A percentile compares a stretch with the other conserved stretches of the same genome.
Conservation (phyloP, 2,888 invertebrate species). For the Oligia strigilis region DNA sequence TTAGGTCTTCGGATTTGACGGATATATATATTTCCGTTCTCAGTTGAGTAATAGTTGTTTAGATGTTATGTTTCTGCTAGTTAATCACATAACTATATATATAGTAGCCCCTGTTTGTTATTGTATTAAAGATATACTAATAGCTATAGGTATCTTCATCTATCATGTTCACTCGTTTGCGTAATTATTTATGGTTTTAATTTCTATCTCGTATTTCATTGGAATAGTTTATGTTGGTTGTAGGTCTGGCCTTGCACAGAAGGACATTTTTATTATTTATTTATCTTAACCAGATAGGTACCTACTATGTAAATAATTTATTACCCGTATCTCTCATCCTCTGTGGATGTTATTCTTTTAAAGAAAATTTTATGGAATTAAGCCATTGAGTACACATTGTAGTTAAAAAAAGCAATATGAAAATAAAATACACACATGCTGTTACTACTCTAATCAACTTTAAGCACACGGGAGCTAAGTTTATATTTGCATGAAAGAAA, state of each 20-base stretch:
- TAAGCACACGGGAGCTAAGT: neutral
- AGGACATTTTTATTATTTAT: neutral
- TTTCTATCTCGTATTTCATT: neutral
- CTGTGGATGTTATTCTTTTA: neutral
- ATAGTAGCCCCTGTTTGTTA: constrained; percentile 23
- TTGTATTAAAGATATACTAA: neutral
- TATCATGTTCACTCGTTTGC: constrained; percentile 25
- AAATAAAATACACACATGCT: neutral
- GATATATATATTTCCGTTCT: constrained; percentile 16
- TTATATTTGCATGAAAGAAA: constrained; percentile 3
- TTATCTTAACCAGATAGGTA: neutral
- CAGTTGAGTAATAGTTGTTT: constrained; percentile 27
- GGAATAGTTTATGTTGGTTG: constrained; percentile 2
- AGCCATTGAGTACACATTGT: neutral
- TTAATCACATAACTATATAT: neutral
- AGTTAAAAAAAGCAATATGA: neutral
- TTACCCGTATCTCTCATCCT: constrained; percentile 2
- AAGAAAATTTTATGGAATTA: neutral
- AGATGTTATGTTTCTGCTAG: constrained; percentile 9
- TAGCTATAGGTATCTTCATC: neutral
- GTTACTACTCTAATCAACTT: neutral
- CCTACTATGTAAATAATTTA: constrained; percentile 1
- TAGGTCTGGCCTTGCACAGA: constrained; percentile 36
- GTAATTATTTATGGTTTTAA: constrained; percentile 14
- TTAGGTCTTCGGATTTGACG: constrained; percentile 24